phyloP scores from a whole-genome alignment of 2,888 invertebrate species.

The Apamea crenata region DNA sequence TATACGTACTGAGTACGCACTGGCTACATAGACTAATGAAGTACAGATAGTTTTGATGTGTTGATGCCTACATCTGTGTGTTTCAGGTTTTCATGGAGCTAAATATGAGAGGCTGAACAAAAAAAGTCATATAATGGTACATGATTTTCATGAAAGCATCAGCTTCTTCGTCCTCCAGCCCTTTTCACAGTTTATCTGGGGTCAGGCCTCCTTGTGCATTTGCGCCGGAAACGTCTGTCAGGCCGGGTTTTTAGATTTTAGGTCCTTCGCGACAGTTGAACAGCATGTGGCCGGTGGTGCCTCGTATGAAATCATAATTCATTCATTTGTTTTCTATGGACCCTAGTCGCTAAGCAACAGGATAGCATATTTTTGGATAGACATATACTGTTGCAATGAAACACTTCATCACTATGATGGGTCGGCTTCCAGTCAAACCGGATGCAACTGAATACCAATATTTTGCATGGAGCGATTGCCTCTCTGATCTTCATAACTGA shows the following conservation, averaged over 20 bases:
- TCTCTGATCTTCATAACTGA: no score
- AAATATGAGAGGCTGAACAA: background rate
- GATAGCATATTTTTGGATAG: background rate
- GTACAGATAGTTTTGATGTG: slow-evolving; percentile 27
- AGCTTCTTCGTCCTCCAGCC: background rate
- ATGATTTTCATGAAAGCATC: background rate
- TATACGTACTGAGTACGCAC: slow-evolving; percentile 48
- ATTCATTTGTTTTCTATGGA: background rate
- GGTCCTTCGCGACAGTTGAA: background rate
- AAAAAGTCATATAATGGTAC: background rate
- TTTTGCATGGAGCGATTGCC: no score
- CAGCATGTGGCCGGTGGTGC: background rate
- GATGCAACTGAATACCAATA: no score
- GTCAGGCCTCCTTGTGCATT: background rate
- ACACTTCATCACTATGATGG: background rate
- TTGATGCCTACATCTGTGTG: background rate
- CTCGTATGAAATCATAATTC: background rate
- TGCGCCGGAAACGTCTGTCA: background rate
- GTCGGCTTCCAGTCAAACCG: no score
- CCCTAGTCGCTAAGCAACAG: background rate
- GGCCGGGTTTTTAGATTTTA: background rate
- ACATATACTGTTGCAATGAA: background rate
- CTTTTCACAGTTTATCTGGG: background rate
- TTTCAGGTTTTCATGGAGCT: background rate
- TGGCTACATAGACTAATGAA: slow-evolving; percentile 42